Conservation (phyloP, 2,797 vertebrate genomes). For the Darevskia mixta region DNA sequence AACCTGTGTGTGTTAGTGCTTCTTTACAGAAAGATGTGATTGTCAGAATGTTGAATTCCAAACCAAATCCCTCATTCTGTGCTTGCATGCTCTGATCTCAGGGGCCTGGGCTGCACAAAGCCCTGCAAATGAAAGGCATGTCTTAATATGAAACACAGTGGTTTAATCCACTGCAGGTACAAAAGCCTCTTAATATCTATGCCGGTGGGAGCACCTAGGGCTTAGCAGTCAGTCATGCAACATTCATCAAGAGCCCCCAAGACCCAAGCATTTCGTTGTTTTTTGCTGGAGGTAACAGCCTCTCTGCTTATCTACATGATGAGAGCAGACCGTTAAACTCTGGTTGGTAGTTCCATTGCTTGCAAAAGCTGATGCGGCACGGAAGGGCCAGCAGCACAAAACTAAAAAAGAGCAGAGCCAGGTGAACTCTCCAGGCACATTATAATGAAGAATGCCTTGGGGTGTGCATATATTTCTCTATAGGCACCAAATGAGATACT, state of each 20-base stretch:
- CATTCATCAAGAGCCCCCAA: slow-evolving; percentile 18
- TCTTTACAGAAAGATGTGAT: background rate
- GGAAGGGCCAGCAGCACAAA: slow-evolving; percentile 45
- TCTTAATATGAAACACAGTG: background rate
- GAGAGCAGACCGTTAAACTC: background rate
- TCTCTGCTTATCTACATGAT: background rate
- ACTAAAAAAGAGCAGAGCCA: slow-evolving; percentile 47
- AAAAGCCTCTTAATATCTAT: background rate
- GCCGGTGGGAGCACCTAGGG: background rate
- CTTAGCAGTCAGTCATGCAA: slow-evolving; percentile 25
- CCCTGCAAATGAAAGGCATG: background rate
- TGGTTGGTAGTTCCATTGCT: slow-evolving; percentile 42
- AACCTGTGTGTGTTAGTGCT: background rate
- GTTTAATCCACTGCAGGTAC: background rate
- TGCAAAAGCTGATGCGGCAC: slow-evolving; percentile 48
- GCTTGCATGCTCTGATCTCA: background rate
- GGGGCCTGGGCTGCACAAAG: background rate
- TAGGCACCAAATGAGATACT: background rate
- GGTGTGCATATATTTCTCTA: slow-evolving; percentile 55
- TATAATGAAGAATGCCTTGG: slow-evolving; percentile 68
- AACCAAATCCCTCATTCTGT: background rate
- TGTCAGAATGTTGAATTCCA: background rate
- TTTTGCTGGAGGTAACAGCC: background rate
- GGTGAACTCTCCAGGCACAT: slow-evolving; percentile 62
- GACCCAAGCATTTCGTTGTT: background rate